Evolutionary conservation across 2,797 vertebrate genomes (phyloP).

Genomic region (Myripristis jacobus): DNA sequence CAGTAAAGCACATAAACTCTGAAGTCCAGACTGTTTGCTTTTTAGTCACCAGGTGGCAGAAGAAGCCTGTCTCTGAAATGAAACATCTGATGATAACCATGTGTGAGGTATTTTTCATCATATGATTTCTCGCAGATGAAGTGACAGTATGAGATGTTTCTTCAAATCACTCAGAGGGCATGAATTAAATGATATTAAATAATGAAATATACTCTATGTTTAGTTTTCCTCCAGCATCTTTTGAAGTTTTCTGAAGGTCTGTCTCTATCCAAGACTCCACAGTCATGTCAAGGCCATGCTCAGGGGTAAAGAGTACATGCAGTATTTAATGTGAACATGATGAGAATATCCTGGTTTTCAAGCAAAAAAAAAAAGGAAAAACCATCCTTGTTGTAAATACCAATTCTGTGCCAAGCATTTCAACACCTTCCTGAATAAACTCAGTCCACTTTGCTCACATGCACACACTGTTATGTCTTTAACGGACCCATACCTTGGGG

Average conservation of each 20-base stretch:
- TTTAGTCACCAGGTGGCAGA: conserved; percentile 75
- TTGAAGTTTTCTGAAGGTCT: neutral
- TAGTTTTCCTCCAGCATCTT: neutral
- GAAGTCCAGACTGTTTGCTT: conserved; percentile 27
- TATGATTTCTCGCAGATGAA: neutral
- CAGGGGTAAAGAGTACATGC: conserved; percentile 1
- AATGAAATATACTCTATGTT: neutral
- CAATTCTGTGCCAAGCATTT: conserved; percentile 67
- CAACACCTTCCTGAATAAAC: conserved; percentile 74
- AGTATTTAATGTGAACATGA: conserved; percentile 27
- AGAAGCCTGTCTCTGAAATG: conserved; percentile 54
- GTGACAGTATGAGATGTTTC: conserved; percentile 2
- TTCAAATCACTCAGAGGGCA: neutral
- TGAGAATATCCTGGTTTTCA: conserved; percentile 46
- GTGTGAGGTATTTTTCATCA: neutral
- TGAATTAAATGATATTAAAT: neutral
- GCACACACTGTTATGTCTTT: conserved; percentile 72
- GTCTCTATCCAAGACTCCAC: neutral
- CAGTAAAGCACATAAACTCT: conserved; percentile 16
- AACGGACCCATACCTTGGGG: conserved; percentile 75
- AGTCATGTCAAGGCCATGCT: conserved; percentile 1
- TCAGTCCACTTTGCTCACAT: conserved; percentile 72
- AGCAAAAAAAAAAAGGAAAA: conserved; percentile 13
- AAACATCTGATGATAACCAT: neutral
- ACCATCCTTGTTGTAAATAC: conserved; percentile 49